Base-by-base conservation (phyloP, 2,797 vertebrate species). In the Smutsia temminckii region DNA sequence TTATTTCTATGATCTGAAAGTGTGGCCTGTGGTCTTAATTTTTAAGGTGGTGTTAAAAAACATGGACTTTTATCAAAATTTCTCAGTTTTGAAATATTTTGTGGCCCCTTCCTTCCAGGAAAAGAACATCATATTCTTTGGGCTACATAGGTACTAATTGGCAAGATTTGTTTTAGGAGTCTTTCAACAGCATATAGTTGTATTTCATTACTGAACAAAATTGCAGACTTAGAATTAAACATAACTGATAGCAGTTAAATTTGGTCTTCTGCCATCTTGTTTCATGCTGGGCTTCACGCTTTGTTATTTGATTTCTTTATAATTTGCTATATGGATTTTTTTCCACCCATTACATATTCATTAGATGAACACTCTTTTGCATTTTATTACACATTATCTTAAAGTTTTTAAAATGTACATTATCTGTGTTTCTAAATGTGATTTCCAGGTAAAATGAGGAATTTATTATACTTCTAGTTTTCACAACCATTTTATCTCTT, bases 201-300 rank as follows among this genome's bases (percentile, higher is more conserved):
- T 37, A 85, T 78, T 75, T 69, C 78, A 95, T 85, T 95, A 81
- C 2, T 71, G 68, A 68, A 92, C 12, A 80, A 49, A 81, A 90
- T 40, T 69, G 21, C 42, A 90, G 46, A n/a, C 29, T 72, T 32
- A 12, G 18, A 72, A 49, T 72, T 89, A 72, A 46, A 61, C 46
- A 72, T 91, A 88, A 59, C 64, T 79, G 64, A 72, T 68, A 91
- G 59, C 25, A 16, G 49, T 71, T 59, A 77, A 69, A 71, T 42
- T 53, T 68, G 29, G 51, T 57, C 29, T 20, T 89, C 79, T 83
- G 40, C 29, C 40, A 53, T 32, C 34, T 61, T 86, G 61, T 25
- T 87, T 87, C 61, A 91, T 63, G 23, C 34, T 71, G 63, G 34
- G 40, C 46, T 49, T 89, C 34, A 81, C 40, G 53, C n/a, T 89